Conservation (phyloP, 2,113 vertebrate genomes). For the Orcinus orca region DNA sequence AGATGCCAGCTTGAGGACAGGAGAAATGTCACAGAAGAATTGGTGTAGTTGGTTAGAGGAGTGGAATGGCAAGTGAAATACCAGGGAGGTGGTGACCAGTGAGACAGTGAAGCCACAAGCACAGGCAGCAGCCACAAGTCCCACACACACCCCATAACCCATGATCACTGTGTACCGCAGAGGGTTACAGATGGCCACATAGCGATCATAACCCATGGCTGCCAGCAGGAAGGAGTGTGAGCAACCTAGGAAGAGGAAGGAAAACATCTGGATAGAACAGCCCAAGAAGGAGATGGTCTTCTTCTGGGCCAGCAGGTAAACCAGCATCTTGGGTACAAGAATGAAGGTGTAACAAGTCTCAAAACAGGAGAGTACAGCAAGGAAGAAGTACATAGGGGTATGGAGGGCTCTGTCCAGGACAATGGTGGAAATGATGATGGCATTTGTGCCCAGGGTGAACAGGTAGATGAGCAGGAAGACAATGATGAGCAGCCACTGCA, state of each 20-base stretch:
- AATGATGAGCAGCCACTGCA: conserved; percentile 17
- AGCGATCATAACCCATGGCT: conserved; percentile 63
- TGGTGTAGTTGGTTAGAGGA: conserved; percentile 60
- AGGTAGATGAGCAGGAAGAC: conserved; percentile 59
- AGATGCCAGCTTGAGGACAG: conserved; percentile 58
- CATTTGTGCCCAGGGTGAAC: conserved; percentile 50
- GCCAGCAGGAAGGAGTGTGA: conserved; percentile 66
- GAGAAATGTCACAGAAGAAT: conserved; percentile 65
- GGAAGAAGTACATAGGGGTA: conserved; percentile 67
- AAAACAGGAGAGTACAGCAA: conserved; percentile 41
- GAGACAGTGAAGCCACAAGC: conserved; percentile 36
- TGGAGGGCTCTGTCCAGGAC: conserved; percentile 44
- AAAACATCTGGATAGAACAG: conserved; percentile 65
- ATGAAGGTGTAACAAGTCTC: conserved; percentile 50
- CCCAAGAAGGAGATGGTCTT: conserved; percentile 59
- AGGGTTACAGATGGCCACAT: neutral
- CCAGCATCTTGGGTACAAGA: conserved; percentile 64
- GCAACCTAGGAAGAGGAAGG: conserved; percentile 58
- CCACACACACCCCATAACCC: neutral
- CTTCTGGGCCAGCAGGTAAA: conserved; percentile 31
- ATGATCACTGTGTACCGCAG: neutral
- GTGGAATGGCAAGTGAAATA: conserved; percentile 40
- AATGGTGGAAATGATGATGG: conserved; percentile 46
- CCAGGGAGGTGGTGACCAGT: neutral
- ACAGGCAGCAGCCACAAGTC: conserved; percentile 37